Base-by-base conservation (phyloP, 64 coral and sea anemone species). In the Stylophora pistillata region DNA sequence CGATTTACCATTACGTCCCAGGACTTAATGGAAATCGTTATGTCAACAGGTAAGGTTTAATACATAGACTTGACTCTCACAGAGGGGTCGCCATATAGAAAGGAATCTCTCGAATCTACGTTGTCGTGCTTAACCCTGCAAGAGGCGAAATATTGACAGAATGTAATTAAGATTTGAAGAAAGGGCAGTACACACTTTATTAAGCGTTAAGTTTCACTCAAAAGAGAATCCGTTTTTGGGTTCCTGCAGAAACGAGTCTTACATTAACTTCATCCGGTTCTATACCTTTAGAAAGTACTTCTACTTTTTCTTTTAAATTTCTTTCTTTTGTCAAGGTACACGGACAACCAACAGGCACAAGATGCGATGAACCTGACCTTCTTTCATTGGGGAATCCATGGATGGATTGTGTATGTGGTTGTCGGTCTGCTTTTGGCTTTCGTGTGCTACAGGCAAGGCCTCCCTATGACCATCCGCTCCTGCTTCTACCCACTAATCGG, bases 331-430 rank as follows among this genome's bases (percentile, higher is more conserved):
- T 29, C 11, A 54, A 86, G 84, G 68, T 86, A 86, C 47, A 73
- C 84, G 4, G 84, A 86, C 37, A 86, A 86, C 68, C 84, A 86
- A 21, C 52, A 55, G 53, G 84, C 84, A 11, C 84, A 86, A 59
- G 84, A 86, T 33, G 84, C 84, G 37, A 86, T 86, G 66, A 86
- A 86, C 34, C 66, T 86, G 66, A 86, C 84, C 2, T 86, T 86
- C 15, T 86, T 86, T 26, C 84, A 86, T 23, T 86, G 84, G 84
- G 84, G 84, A 21, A 37, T 86, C 21, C 84, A 86, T 59, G 84
- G 84, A 13, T 86, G 84, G 84, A 86, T 86, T n/a, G 84, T 86
- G n/a, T 86, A 86, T 68, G 71, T 74, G 18, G 71, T 86, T 18
- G 71, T 86, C 9, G 84, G 84, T 30, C 84, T 86, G 11, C 71